phyloP scores from a whole-genome alignment of 2,888 invertebrate species.

The Polyommatus iphigenia region DNA sequence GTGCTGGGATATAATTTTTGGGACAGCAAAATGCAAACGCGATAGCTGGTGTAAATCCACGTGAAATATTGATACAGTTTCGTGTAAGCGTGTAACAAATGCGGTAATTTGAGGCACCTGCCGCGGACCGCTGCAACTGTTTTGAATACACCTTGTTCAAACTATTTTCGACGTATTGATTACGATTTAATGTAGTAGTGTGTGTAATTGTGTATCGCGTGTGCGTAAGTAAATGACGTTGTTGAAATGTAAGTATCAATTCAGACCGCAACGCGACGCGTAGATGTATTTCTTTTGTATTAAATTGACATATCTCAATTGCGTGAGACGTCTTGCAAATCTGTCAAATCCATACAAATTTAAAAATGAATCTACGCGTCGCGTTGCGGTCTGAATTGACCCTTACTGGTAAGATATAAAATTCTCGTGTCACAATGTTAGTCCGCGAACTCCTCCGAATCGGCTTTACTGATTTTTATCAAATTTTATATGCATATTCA shows the following conservation, averaged over 20 bases:
- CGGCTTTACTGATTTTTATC: too few relatives aligned
- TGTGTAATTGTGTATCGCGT: neutral
- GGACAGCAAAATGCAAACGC: slow-evolving; percentile 70
- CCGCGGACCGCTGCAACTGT: slow-evolving; percentile 66
- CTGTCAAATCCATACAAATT: too few relatives aligned
- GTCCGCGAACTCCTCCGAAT: too few relatives aligned
- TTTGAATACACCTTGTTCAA: slow-evolving; percentile 63
- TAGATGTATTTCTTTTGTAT: too few relatives aligned
- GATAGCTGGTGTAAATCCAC: slow-evolving; percentile 76
- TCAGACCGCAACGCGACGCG: too few relatives aligned
- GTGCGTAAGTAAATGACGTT: neutral
- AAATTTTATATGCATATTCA: too few relatives aligned
- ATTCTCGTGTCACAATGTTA: too few relatives aligned
- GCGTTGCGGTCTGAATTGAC: too few relatives aligned
- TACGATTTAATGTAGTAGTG: slow-evolving; percentile 15
- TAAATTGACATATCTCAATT: too few relatives aligned
- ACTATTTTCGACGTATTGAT: slow-evolving; percentile 48
- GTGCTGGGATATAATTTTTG: slow-evolving; percentile 46
- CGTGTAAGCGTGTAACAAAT: slow-evolving; percentile 81
- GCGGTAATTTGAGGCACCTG: slow-evolving; percentile 80
- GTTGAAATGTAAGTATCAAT: neutral
- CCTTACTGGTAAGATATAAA: too few relatives aligned
- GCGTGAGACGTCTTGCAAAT: too few relatives aligned
- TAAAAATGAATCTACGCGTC: too few relatives aligned
- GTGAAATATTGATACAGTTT: slow-evolving; percentile 81